Percentiles rank a stretch among this genome's conserved stretches.
Conservation (phyloP, 2,888 invertebrate genomes). For the Iselma pallidipennis region DNA sequence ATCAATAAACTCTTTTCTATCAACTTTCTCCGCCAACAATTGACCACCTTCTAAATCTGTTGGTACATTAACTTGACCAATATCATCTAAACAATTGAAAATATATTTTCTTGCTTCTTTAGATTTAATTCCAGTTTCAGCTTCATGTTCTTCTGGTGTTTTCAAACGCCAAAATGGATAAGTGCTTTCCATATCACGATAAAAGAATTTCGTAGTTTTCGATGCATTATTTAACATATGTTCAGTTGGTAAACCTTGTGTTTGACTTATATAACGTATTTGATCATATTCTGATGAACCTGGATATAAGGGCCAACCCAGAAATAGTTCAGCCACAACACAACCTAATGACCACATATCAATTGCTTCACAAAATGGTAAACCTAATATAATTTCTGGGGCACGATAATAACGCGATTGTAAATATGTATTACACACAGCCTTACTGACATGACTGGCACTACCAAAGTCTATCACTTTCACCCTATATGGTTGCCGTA, state of each 20-base stretch:
- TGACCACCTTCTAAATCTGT: constrained; percentile 98
- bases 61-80: constrained; percentile 94
- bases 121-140: constrained; percentile 96
- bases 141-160: constrained; percentile 98
- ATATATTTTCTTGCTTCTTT: constrained; percentile 99
- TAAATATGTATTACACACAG: constrained; percentile 98
- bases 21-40: constrained; percentile 94
- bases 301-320: constrained; percentile 99
- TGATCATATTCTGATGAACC: constrained; percentile 99
- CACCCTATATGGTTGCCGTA: constrained; percentile 96
- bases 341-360: constrained; percentile 99
- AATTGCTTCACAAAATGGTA: constrained; percentile 99
- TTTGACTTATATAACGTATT: constrained; percentile 82
- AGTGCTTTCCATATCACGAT: constrained; percentile 90
- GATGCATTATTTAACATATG: constrained; percentile 97
- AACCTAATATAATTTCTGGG: constrained; percentile 94
- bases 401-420: constrained; percentile 99
- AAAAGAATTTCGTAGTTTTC: constrained; percentile 98
- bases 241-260: constrained; percentile 91
- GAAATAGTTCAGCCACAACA: constrained; percentile 97
- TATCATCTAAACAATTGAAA: constrained; percentile 98
- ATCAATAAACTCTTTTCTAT: constrained; percentile 96
- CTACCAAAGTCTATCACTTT: constrained; percentile 99
- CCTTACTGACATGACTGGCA: constrained; percentile 98
- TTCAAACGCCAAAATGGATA: constrained; percentile 86